phyloP scores from a whole-genome alignment of 1,140 invertebrate species.

The Cotesia chilonis region DNA sequence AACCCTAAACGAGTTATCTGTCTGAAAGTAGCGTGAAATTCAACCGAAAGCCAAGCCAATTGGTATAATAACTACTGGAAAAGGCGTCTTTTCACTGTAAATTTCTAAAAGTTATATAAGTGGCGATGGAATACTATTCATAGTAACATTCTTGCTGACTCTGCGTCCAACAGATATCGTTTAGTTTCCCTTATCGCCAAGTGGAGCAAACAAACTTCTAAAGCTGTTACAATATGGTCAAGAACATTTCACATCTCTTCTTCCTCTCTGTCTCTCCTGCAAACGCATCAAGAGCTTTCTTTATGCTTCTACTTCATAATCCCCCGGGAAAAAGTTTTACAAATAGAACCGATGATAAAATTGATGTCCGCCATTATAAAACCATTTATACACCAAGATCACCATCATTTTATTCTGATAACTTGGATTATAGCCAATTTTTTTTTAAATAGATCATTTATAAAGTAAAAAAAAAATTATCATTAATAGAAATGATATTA shows the following conservation, averaged over 20 bases:
- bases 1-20: constrained; percentile 50
- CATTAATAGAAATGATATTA: background rate
- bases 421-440: constrained; percentile 23
- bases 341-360: constrained; percentile 38
- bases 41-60: constrained; percentile 22
- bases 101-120: too few relatives aligned
- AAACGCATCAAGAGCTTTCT: constrained; percentile 2
- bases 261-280: background rate
- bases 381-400: constrained; percentile 28
- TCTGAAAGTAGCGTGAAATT: constrained; percentile 40
- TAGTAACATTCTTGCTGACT: constrained; percentile 47
- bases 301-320: constrained; percentile 35
- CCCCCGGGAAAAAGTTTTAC: constrained; percentile 12
- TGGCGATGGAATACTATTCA: background rate
- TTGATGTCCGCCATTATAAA: constrained; percentile 32
- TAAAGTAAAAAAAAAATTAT: too few relatives aligned
- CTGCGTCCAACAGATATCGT: constrained; percentile 48
- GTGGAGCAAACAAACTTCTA: constrained; percentile 56
- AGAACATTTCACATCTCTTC: constrained; percentile 44
- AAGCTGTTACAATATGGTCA: constrained; percentile 50
- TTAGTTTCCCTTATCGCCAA: constrained; percentile 48
- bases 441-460: constrained; percentile 30
- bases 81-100: too few relatives aligned
- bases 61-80: too few relatives aligned
- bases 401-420: constrained; percentile 9